These are phyloP conservation scores for Sclerodermus sp. DNA, from an alignment of 2,888 invertebrate species.

Conservation along the genomic window DNA sequence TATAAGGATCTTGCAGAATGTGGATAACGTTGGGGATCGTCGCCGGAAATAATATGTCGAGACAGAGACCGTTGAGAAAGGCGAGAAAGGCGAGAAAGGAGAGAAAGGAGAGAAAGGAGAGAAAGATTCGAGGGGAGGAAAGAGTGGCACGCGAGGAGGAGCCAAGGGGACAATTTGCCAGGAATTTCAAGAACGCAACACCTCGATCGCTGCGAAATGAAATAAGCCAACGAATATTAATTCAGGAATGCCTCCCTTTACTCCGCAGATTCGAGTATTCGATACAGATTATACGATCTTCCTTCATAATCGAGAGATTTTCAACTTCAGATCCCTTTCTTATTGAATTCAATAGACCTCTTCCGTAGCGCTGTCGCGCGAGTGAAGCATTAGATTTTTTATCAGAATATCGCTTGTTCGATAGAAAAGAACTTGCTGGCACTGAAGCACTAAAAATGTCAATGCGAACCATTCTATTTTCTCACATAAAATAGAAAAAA, in stretches of 20 bases:
- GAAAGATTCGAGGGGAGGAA: constrained; percentile 5
- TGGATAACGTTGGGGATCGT: constrained; percentile 17
- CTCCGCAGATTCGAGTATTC: constrained; percentile 16
- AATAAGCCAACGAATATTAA: constrained; percentile 45
- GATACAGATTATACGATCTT: constrained; percentile 32
- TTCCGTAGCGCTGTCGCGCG: too few species aligned
- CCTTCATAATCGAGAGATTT: constrained; percentile 3
- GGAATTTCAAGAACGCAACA: constrained; percentile 41
- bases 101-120: constrained; percentile 18
- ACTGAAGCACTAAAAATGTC: too few species aligned
- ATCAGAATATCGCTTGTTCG: too few species aligned
- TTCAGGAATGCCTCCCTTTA: constrained; percentile 21
- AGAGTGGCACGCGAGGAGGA: constrained; percentile 20
- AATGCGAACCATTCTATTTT: too few species aligned
- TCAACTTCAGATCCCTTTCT: too few species aligned
- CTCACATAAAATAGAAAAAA: too few species aligned
- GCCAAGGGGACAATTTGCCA: constrained; percentile 29
- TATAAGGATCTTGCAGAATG: constrained; percentile 29
- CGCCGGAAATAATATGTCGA: constrained; percentile 33
- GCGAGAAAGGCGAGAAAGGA: constrained; percentile 13
- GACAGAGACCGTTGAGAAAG: constrained; percentile 12
- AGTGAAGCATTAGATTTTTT: too few species aligned
- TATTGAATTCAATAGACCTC: too few species aligned
- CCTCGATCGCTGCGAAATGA: constrained; percentile 38
- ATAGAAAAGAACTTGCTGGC: too few species aligned